A percentile compares a stretch with the other conserved stretches of the same genome.
Evolutionary conservation across 2,888 invertebrate genomes (phyloP).

Genomic region (Drosophila greeni): DNA sequence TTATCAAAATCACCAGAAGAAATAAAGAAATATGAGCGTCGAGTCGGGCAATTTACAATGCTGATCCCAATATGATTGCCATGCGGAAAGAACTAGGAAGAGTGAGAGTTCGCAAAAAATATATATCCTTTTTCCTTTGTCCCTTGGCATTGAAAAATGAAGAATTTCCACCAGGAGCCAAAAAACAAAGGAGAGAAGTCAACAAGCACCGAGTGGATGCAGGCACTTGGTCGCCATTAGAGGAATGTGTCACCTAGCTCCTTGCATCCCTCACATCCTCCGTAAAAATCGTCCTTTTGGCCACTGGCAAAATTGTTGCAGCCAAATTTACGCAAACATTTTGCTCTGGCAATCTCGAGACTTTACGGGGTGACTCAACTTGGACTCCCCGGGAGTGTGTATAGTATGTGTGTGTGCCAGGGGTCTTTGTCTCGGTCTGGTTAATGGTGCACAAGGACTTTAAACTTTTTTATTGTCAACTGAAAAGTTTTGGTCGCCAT

Average conservation of each 20-base stretch:
- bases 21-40: slow-evolving; percentile 42
- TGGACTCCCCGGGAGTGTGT: slow-evolving; percentile 6
- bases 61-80: slow-evolving; percentile 43
- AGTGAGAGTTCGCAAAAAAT: background rate
- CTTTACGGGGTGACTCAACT: slow-evolving; percentile 41
- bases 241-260: slow-evolving; percentile 35
- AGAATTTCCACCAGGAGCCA: slow-evolving; percentile 35
- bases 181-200: slow-evolving; percentile 38
- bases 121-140: slow-evolving; percentile 12
- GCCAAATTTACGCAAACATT: slow-evolving; percentile 54
- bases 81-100: slow-evolving; percentile 9
- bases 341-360: slow-evolving; percentile 35
- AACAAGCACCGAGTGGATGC: slow-evolving; percentile 26
- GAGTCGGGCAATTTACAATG: slow-evolving; percentile 36
- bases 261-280: slow-evolving; percentile 10
- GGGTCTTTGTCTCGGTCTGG: slow-evolving; percentile 40
- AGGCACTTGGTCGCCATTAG: slow-evolving; percentile 25
- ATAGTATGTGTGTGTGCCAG: slow-evolving; percentile 4
- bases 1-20: slow-evolving; percentile 44
- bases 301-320: slow-evolving; percentile 50
- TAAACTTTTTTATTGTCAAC: slow-evolving; percentile 49
- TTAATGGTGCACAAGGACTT: slow-evolving; percentile 48
- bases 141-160: slow-evolving; percentile 35
- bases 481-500: slow-evolving; percentile 23
- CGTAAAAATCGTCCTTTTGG: slow-evolving; percentile 17